Percentiles rank a stretch among this genome's conserved stretches.
phyloP scores from a whole-genome alignment of 2,888 invertebrate genomes.

The Chrysodeixis includens region DNA sequence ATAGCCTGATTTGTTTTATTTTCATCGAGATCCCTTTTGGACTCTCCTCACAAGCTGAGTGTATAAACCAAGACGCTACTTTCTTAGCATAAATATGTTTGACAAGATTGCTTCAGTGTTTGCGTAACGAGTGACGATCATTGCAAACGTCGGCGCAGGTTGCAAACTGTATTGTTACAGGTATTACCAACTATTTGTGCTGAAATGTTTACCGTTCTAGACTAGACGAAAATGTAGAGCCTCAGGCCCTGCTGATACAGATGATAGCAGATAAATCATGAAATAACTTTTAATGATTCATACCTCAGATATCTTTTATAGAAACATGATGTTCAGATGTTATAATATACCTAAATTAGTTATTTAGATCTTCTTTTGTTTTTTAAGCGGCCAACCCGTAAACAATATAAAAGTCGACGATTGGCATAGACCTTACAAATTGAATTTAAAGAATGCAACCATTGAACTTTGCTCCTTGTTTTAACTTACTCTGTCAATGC shows the following conservation, averaged over 20 bases:
- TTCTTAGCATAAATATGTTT: constrained; percentile 22
- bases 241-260: too few species aligned
- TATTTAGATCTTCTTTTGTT: too few species aligned
- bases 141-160: constrained; percentile 9
- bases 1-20: too few species aligned
- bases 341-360: too few species aligned
- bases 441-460: too few species aligned
- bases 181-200: not conserved
- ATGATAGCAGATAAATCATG: too few species aligned
- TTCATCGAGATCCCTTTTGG: not conserved
- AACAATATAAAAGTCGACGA: too few species aligned
- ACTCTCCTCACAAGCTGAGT: not conserved
- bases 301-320: too few species aligned
- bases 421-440: too few species aligned
- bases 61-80: constrained; percentile 5
- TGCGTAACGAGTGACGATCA: constrained; percentile 30
- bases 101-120: constrained; percentile 27
- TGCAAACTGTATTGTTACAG: not conserved
- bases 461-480: not conserved
- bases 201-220: not conserved
- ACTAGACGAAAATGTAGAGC: not conserved
- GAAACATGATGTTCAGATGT: too few species aligned
- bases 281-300: too few species aligned
- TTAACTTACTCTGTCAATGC: not conserved
- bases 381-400: too few species aligned